phyloP scores from a whole-genome alignment of 2,888 invertebrate species.

The Polydesmus complanatus region DNA sequence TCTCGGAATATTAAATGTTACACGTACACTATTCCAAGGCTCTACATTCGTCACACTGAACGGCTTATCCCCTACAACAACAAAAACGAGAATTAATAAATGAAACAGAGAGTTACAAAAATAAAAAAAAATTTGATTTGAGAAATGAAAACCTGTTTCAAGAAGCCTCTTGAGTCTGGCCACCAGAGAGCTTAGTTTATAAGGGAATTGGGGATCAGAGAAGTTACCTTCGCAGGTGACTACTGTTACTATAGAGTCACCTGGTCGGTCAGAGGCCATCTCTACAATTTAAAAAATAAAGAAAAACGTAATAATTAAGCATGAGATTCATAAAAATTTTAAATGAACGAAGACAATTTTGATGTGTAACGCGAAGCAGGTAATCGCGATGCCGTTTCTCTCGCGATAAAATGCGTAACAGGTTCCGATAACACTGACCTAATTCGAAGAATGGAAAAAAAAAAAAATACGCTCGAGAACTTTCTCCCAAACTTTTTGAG shows the following conservation, averaged over 20 bases:
- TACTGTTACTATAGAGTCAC: conserved; percentile 57
- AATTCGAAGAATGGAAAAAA: no score
- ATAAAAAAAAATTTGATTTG: background rate
- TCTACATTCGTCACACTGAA: conserved; percentile 65
- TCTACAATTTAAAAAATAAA: conserved; percentile 28
- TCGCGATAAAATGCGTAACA: no score
- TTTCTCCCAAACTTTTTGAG: no score
- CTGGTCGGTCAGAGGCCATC: conserved; percentile 68
- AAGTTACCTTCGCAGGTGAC: conserved; percentile 86
- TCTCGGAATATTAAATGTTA: conserved; percentile 91
- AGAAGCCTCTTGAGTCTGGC: conserved; percentile 63
- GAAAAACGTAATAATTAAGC: no score
- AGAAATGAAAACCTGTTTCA: conserved; percentile 47
- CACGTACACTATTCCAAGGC: conserved; percentile 96
- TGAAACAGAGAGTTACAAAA: background rate
- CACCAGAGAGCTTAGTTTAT: conserved; percentile 61
- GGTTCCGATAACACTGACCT: no score
- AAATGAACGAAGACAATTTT: no score
- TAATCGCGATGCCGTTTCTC: no score
- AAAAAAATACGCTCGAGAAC: no score
- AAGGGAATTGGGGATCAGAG: conserved; percentile 71
- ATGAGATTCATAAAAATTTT: no score
- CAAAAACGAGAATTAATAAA: background rate
- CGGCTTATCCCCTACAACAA: conserved; percentile 34
- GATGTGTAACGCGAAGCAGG: no score